Evolutionary conservation across 2,888 invertebrate genomes (phyloP), one percentile per base, ranked within the genome.

Genomic region (Macrosoma leucophasiata): DNA sequence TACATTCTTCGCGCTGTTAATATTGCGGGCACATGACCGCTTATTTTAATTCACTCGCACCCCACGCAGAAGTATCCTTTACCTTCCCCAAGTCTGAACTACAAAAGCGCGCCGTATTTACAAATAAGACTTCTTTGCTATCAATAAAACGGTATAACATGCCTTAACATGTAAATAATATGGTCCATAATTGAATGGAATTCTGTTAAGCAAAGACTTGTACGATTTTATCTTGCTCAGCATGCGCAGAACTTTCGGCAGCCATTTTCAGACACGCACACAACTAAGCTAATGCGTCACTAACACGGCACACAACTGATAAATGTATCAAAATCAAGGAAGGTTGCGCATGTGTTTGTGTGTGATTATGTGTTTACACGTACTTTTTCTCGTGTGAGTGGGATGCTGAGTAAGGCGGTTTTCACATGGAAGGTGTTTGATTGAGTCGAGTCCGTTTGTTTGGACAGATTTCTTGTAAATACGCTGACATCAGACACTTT

Each of bases 201-300:
- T 8, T 3, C 14, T 3, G n/a, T n/a, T 14, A 19, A 15, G 19
- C 21, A 24, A 4, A 15, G 10, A 33, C 31, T n/a, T 43, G 29
- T 6, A 12, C 37, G 12, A 34, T 3, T 23, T 39, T 40, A 38
- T 38, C 43, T 14, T 19, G 7, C 13, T 28, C 33, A 77, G 78
- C 79, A 74, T 70, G 81, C 81, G 78, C 58, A 27, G 22, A 38
- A 25, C 26, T 22, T 14, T 22, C 39, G 76, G 69, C 81, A 68
- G 81, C 81, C 81, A 81, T 81, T 79, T 79, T 75, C 75, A 69
- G 71, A 58, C 59, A 60, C 69, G 22, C 62, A 70, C 65, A 73
- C 72, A 59, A 41, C 36, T 40, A 35, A 24, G 34, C 39, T 44
- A 40, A 43, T 39, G 35, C 41, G 33, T 24, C 29, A 31, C 40